These are phyloP conservation scores for Epinephelus lanceolatus DNA, from an alignment of 2,113 vertebrate species.

Conservation along the genomic window DNA sequence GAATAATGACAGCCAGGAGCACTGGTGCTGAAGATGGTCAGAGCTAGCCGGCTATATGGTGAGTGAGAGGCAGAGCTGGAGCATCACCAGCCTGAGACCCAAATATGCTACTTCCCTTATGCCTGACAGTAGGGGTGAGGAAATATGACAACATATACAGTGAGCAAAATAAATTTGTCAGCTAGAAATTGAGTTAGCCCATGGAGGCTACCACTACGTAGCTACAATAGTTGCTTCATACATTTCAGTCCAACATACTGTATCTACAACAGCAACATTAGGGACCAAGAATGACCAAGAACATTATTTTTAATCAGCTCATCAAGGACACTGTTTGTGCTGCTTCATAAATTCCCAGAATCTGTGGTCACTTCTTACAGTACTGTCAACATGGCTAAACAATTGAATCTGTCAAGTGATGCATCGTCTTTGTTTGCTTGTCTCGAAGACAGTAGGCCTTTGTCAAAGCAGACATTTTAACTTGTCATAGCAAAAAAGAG, in stretches of 20 bases:
- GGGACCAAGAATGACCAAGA: neutral
- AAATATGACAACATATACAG: constrained; percentile 7
- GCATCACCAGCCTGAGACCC: neutral
- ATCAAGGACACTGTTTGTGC: neutral
- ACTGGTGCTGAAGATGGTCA: constrained; percentile 6
- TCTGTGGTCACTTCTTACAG: neutral
- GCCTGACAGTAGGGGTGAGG: neutral
- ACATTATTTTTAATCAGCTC: neutral
- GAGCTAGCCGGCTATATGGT: neutral
- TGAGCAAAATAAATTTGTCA: neutral
- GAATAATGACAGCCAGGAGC: constrained; percentile 12
- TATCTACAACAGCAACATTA: neutral
- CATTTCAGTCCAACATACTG: neutral
- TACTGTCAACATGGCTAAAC: neutral
- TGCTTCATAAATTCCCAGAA: neutral
- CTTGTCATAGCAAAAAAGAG: neutral
- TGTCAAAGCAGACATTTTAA: neutral
- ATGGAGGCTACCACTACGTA: neutral
- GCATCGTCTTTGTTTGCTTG: neutral
- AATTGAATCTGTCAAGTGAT: neutral
- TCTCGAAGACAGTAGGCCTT: neutral
- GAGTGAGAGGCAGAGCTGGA: neutral
- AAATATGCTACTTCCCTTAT: neutral
- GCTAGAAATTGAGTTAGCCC: neutral
- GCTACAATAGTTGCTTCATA: neutral